Evolutionary conservation across 2,113 vertebrate genomes (phyloP).

Genomic region (Hippocampus zosterae): DNA sequence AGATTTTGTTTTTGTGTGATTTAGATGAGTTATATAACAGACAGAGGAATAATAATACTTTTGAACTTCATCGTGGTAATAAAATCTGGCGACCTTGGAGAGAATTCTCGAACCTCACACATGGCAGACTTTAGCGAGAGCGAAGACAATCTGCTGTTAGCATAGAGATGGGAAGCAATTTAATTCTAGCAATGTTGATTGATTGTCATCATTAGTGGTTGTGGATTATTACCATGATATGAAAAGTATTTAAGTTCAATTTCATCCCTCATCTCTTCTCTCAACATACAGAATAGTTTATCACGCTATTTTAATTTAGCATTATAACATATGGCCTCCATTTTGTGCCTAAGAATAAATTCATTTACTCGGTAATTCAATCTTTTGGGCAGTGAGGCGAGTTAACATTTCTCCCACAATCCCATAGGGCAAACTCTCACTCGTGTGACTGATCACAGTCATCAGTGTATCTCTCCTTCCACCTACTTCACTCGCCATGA

Average conservation of each 20-base stretch:
- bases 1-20: too few relatives aligned
- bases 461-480: not conserved
- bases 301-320: slow-evolving; percentile 46
- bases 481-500: not conserved
- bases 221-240: slow-evolving; percentile 7
- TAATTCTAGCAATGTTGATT: not conserved
- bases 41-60: too few relatives aligned
- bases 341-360: slow-evolving; percentile 35
- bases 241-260: slow-evolving; percentile 24
- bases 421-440: slow-evolving; percentile 24
- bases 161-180: not conserved
- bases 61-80: too few relatives aligned
- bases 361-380: slow-evolving; percentile 35
- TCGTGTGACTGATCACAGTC: slow-evolving; percentile 43
- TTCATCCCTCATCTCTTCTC: slow-evolving; percentile 16
- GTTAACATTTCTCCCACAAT: slow-evolving; percentile 22
- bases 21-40: too few relatives aligned
- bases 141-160: not conserved
- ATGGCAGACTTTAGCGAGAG: not conserved
- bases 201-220: not conserved
- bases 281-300: slow-evolving; percentile 37
- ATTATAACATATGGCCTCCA: slow-evolving; percentile 26
- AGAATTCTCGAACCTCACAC: not conserved
- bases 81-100: not conserved
- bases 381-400: slow-evolving; percentile 22